phyloP scores from a whole-genome alignment of 2,888 invertebrate genomes.

The Pterostichus madidus region DNA sequence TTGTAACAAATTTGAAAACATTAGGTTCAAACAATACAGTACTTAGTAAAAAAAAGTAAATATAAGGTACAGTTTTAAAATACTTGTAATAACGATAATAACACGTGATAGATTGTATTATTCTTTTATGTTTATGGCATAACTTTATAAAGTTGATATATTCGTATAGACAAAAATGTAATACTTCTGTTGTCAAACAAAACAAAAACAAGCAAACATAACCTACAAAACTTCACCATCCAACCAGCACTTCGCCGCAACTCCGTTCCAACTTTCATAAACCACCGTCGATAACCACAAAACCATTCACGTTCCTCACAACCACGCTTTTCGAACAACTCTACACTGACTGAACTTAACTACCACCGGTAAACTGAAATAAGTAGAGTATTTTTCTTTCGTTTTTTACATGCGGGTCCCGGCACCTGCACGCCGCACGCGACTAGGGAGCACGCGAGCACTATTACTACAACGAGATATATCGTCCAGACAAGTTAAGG shows the following conservation, averaged over 20 bases:
- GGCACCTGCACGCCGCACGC: constrained; percentile 59
- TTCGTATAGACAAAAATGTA: not conserved
- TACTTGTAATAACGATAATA: no score
- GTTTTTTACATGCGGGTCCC: constrained; percentile 27
- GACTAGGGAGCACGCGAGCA: constrained; percentile 38
- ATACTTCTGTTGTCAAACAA: not conserved
- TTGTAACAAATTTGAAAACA: no score
- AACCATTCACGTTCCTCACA: constrained; percentile 11
- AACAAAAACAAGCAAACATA: constrained; percentile 31
- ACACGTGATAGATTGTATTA: no score
- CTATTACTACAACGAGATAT: not conserved
- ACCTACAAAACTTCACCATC: constrained; percentile 19
- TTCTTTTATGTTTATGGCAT: no score
- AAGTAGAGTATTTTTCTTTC: constrained; percentile 25
- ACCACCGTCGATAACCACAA: constrained; percentile 17
- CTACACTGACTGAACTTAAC: constrained; percentile 8
- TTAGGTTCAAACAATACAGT: no score
- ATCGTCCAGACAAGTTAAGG: constrained; percentile 11
- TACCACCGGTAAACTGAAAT: constrained; percentile 38
- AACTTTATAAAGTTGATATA: constrained; percentile 13
- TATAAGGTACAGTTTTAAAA: no score
- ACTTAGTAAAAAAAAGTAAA: no score
- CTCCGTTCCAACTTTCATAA: constrained; percentile 1
- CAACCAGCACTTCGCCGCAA: not conserved
- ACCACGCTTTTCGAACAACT: constrained; percentile 8